Conservation (phyloP, 1,140 invertebrate species). For the Cecropterus lyciades region DNA sequence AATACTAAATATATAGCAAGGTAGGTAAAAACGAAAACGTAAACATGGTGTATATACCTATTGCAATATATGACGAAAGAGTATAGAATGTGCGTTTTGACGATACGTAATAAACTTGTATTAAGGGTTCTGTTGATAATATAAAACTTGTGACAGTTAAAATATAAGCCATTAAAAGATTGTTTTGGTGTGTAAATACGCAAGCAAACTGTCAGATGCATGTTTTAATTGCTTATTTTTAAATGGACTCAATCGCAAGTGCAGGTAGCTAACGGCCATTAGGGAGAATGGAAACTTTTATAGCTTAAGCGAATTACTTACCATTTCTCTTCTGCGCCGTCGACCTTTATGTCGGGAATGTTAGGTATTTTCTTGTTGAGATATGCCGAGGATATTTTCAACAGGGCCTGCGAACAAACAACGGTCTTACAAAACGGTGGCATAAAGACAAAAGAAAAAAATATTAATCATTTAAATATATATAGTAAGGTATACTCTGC, state of each 20-base stretch:
- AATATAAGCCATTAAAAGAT: too few relatives aligned
- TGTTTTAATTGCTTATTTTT: slow-evolving; percentile 7
- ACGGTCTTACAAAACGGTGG: slow-evolving; percentile 10
- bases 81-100: too few relatives aligned
- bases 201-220: not conserved
- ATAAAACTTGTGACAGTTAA: too few relatives aligned
- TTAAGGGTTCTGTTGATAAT: too few relatives aligned
- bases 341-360: slow-evolving; percentile 94
- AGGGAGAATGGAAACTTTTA: slow-evolving; percentile 8
- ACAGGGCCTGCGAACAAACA: slow-evolving; percentile 88
- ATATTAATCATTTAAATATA: too few relatives aligned
- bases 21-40: too few relatives aligned
- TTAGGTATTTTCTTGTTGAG: slow-evolving; percentile 96
- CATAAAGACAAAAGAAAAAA: too few relatives aligned
- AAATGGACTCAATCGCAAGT: slow-evolving; percentile 16
- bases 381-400: slow-evolving; percentile 95
- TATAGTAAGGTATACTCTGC: too few relatives aligned
- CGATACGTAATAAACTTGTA: too few relatives aligned
- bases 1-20: too few relatives aligned
- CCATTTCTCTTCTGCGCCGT: slow-evolving; percentile 95
- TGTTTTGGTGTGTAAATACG: not conserved
- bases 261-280: slow-evolving; percentile 7
- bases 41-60: too few relatives aligned
- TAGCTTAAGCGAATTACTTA: slow-evolving; percentile 71
- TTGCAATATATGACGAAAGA: too few relatives aligned